phyloP scores from a whole-genome alignment of 2,797 vertebrate genomes.

The Anguilla megastoma region DNA sequence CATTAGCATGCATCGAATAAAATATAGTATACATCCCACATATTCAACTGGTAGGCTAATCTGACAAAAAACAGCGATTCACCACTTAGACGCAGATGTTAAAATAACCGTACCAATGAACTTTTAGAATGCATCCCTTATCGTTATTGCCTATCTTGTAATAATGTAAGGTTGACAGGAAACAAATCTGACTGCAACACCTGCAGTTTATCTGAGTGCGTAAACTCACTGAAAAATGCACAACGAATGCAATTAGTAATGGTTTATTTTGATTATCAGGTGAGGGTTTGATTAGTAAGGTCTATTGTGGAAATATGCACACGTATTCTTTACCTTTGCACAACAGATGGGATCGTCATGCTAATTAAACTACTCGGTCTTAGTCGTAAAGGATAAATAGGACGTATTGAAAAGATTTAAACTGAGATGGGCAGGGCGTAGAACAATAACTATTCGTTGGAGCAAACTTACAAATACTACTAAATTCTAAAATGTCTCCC shows the following conservation, averaged over 20 bases:
- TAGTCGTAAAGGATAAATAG: not conserved
- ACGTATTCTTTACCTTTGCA: not conserved
- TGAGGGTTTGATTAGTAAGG: not conserved
- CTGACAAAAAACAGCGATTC: not conserved
- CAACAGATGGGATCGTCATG: not conserved
- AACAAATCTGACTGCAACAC: not conserved
- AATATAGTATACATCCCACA: not conserved
- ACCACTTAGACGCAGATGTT: not conserved
- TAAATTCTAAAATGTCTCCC: conserved; percentile 9
- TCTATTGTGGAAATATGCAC: not conserved
- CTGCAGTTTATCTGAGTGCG: not conserved
- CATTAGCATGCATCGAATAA: not conserved
- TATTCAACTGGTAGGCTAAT: not conserved
- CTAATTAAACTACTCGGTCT: not conserved
- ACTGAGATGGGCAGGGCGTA: not conserved
- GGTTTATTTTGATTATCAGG: not conserved
- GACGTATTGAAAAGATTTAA: not conserved
- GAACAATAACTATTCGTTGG: not conserved
- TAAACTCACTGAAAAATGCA: no score
- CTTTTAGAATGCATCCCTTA: no score
- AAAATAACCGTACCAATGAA: no score
- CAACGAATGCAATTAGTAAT: no score
- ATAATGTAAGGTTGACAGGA: not conserved
- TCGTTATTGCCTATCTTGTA: not conserved
- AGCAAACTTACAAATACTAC: not conserved